Evolutionary conservation across 2,888 invertebrate species (phyloP).

Genomic region (Schizaphis graminum): DNA sequence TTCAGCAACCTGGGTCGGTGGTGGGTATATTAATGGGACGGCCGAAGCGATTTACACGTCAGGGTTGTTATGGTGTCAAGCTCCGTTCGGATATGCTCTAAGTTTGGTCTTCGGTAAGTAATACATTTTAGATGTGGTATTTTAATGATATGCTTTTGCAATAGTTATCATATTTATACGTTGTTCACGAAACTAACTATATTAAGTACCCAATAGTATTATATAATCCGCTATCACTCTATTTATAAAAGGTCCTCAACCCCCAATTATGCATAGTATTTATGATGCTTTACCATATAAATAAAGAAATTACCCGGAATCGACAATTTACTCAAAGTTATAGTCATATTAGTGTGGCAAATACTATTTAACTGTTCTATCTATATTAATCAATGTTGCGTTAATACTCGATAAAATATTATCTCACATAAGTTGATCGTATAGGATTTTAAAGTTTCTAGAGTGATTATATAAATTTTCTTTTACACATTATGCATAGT

Average conservation of each 20-base stretch:
- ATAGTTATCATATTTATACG: background rate
- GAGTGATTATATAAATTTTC: background rate
- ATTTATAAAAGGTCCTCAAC: background rate
- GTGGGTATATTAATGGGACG: conserved; percentile 99
- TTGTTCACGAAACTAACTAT: background rate
- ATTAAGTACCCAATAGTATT: background rate
- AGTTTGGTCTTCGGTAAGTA: conserved; percentile 91
- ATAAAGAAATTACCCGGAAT: background rate
- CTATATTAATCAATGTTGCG: too few species aligned
- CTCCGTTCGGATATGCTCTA: conserved; percentile 98
- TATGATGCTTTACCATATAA: background rate
- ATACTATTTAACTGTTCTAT: background rate
- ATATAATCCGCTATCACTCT: background rate
- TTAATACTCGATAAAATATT: background rate
- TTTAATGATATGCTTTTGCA: background rate
- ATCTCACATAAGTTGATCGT: background rate
- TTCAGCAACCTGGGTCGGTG: conserved; percentile 98
- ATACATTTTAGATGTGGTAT: background rate
- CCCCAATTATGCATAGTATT: background rate
- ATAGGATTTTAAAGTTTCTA: background rate
- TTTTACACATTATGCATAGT: background rate
- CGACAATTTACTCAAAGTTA: background rate
- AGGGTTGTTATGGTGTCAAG: conserved; percentile 97
- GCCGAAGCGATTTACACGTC: conserved; percentile 96
- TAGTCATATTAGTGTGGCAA: background rate